Evolutionary conservation across 2,113 vertebrate species (phyloP).

Genomic region (Thunnus thynnus): DNA sequence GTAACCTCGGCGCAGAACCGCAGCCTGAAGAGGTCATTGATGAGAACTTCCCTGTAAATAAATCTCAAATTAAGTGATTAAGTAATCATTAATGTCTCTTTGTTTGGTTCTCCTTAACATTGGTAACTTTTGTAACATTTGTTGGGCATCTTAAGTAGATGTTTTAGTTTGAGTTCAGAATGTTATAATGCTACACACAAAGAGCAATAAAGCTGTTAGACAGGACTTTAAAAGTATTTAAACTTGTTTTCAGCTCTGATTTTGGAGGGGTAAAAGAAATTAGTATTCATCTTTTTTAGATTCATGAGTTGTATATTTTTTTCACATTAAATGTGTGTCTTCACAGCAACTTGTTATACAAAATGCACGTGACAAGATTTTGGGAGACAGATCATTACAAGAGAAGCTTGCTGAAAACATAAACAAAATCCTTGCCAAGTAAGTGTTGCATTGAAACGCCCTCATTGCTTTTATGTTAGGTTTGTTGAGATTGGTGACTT

Average conservation of each 20-base stretch:
- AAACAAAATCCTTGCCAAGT: conserved; percentile 97
- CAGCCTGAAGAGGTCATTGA: conserved; percentile 87
- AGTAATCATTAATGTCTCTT: no score
- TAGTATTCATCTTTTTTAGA: neutral
- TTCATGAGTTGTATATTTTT: neutral
- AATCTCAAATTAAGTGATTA: neutral
- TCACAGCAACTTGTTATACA: conserved; percentile 98
- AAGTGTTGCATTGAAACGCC: conserved; percentile 25
- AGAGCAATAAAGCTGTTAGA: neutral
- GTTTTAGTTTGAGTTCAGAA: no score
- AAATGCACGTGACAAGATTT: conserved; percentile 97
- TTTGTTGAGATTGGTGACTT: neutral
- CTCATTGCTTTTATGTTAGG: neutral
- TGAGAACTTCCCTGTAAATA: conserved; percentile 91
- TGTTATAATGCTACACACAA: neutral
- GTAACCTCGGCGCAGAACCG: conserved; percentile 81
- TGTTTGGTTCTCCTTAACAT: neutral
- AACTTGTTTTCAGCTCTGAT: neutral
- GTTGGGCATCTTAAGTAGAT: neutral
- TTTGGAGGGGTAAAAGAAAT: neutral
- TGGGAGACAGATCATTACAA: conserved; percentile 94
- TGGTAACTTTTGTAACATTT: neutral
- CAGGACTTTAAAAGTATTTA: neutral
- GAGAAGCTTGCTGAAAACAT: conserved; percentile 99
- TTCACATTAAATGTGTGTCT: conserved; percentile 46